Base-by-base conservation (phyloP, 2,113 vertebrate genomes). In the Mastomys natalensis region DNA sequence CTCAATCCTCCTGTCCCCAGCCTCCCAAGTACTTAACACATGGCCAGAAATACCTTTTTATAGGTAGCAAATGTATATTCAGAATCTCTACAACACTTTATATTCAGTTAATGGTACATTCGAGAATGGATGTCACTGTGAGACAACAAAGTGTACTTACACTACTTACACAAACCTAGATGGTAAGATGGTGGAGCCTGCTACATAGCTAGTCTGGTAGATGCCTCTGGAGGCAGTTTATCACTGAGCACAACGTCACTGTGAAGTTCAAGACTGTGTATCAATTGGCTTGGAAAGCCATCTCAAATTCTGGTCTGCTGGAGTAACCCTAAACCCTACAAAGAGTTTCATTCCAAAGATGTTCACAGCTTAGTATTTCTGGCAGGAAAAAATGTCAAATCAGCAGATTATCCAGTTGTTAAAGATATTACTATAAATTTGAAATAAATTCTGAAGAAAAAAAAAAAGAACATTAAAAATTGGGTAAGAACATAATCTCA, bases 381-480 rank as follows among this genome's bases (percentile, higher is more conserved):
- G 95, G 55, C 31, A 84, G n/a, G 43, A 29, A 92, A 92, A 60
- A 93, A 85, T 11, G 10, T 85, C 21, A 87, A 87, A 15, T 64
- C 45, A 55, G 45, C 3, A 37, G 43, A 55, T n/a, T 53, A 60
- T 15, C 29, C 11, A 78, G 31, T 43, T 87, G 68, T 58, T 51
- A 80, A 78, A 94, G 89, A 91, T 5, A 3, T 72, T 94, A 58
- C 55, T 26, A 76, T 43, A 34, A 95, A 81, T 2, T 34, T 80
- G 76, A 94, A 96, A 51, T 60, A 19, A 66, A 4, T 89, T 85
- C 80, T 24, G 43, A 90, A 95, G 95, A 89, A 94, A 40, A 92
- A 93, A 96, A 93, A 94, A 40, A 19, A 80, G 16, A 85, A 88
- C 3, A 21, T 43, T 43, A 91, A 13, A 82, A 93, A 66, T 7